Conservation (phyloP, 2,113 vertebrate species). For the Burhinus oedicnemus region DNA sequence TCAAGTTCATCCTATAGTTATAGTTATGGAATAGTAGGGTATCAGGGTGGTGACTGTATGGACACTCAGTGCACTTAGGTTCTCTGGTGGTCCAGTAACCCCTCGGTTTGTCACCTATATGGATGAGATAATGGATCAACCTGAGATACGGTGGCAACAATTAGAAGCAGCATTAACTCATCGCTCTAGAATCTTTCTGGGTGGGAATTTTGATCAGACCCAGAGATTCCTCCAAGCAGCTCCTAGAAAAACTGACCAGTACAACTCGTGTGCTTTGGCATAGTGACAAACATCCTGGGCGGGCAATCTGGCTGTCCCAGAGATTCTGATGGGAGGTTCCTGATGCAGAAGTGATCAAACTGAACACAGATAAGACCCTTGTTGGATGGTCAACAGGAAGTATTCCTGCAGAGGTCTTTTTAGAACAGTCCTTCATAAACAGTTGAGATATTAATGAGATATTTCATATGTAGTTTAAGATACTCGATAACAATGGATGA, state of each 20-base stretch:
- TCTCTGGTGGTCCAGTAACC: background rate
- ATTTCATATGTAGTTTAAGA: background rate
- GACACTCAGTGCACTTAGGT: background rate
- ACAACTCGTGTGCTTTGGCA: background rate
- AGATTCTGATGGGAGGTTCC: background rate
- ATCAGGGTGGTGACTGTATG: too few species aligned
- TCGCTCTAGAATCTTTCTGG: background rate
- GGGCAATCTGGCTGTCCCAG: background rate
- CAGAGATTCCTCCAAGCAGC: background rate
- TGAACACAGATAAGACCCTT: background rate
- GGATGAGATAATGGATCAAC: background rate
- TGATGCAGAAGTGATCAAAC: background rate
- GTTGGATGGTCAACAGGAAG: background rate
- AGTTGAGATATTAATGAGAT: background rate
- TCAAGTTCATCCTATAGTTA: background rate
- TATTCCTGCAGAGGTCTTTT: background rate
- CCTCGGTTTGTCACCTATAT: background rate
- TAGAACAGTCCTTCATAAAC: background rate
- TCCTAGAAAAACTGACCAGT: background rate
- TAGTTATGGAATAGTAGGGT: background rate
- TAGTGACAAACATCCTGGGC: background rate
- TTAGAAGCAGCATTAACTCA: background rate
- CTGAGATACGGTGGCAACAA: background rate
- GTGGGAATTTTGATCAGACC: background rate
- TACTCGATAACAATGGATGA: background rate